Conservation (phyloP, 2,113 vertebrate genomes). For the Gallinago jamesoni region DNA sequence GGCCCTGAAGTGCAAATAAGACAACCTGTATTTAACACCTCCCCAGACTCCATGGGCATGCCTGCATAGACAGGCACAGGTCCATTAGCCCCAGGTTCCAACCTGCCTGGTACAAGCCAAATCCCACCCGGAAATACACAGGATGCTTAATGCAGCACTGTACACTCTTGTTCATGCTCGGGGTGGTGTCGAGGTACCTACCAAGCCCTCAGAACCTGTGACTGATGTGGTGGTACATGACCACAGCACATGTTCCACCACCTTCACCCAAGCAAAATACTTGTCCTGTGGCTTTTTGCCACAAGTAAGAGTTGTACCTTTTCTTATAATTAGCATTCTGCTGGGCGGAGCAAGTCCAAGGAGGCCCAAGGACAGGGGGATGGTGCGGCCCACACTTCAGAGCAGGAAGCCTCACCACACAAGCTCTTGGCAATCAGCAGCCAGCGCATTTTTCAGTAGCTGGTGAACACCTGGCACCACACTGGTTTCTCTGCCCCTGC, state of each 20-base stretch:
- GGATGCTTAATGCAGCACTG: rapidly evolving
- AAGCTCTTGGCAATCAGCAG: not conserved
- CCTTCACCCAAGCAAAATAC: not conserved
- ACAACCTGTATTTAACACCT: not conserved
- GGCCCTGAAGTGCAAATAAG: not conserved
- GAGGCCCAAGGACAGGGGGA: not conserved
- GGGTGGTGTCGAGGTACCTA: rapidly evolving
- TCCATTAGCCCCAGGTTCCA: not conserved
- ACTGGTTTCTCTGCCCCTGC: not conserved
- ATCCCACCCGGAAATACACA: rapidly evolving
- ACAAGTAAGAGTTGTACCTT: not conserved
- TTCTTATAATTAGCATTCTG: not conserved
- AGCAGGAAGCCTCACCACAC: rapidly evolving
- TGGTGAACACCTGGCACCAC: not conserved
- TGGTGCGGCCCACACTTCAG: rapidly evolving
- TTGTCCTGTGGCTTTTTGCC: not conserved
- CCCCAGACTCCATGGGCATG: not conserved
- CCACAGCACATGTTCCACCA: not conserved
- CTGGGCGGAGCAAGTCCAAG: not conserved
- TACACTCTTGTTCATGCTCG: rapidly evolving
- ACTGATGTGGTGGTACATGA: rapidly evolving
- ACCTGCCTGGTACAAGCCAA: not conserved
- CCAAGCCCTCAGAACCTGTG: not conserved
- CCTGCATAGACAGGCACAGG: not conserved
- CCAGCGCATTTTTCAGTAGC: rapidly evolving